Evolutionary conservation across 2,113 vertebrate species (phyloP).

Genomic region (Syrrhaptes paradoxus): DNA sequence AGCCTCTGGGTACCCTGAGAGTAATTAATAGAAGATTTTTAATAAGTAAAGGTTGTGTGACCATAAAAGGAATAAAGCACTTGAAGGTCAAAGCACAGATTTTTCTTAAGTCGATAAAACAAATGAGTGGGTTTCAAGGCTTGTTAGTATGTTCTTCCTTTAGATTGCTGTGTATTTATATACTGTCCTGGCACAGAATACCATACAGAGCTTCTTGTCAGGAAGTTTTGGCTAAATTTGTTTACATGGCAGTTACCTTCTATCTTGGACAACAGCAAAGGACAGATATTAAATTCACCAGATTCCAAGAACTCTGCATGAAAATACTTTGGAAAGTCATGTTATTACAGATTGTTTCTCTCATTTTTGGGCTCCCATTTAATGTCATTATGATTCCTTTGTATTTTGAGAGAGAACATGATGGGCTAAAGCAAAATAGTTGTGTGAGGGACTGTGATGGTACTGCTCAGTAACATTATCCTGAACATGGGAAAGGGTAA

Average conservation of each 20-base stretch:
- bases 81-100: slow-evolving; percentile 34
- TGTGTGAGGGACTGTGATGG: not conserved
- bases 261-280: not conserved
- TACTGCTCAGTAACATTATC: not conserved
- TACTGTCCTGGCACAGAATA: not conserved
- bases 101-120: not conserved
- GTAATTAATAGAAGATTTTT: slow-evolving; percentile 14
- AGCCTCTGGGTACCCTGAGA: not conserved
- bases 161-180: not conserved
- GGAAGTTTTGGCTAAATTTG: not conserved
- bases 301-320: not conserved
- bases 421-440: not conserved
- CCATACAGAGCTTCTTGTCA: not conserved
- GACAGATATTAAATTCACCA: not conserved
- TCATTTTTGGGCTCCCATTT: not conserved
- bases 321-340: not conserved
- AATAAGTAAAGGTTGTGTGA: not conserved
- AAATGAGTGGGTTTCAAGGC: not conserved
- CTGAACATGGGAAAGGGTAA: not conserved
- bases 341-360: not conserved
- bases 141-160: not conserved
- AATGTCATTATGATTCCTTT: not conserved
- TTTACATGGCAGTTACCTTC: not conserved
- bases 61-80: slow-evolving; percentile 6
- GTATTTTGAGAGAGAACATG: not conserved